Evolutionary conservation across 2,888 invertebrate species (phyloP).

Genomic region (Platynereis dumerilii): DNA sequence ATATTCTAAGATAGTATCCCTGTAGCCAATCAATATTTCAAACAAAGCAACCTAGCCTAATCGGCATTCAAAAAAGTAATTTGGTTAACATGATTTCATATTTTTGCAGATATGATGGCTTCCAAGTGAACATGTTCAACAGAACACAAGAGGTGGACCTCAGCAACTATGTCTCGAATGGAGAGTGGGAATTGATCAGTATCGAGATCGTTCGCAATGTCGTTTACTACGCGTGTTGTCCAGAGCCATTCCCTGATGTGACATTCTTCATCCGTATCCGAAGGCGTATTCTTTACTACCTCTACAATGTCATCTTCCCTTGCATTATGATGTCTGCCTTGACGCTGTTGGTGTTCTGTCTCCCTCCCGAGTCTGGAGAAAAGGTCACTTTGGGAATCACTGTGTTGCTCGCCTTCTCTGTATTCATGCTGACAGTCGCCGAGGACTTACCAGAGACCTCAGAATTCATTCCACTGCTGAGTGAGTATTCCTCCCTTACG

Average conservation of each 20-base stretch:
- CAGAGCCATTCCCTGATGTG: slow-evolving; percentile 60
- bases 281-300: slow-evolving; percentile 65
- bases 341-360: slow-evolving; percentile 67
- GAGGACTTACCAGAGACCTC: slow-evolving; percentile 70
- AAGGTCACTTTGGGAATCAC: slow-evolving; percentile 69
- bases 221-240: slow-evolving; percentile 58
- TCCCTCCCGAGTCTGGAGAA: slow-evolving; percentile 68
- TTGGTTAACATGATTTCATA: too few relatives aligned
- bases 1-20: too few relatives aligned
- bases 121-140: slow-evolving; percentile 56
- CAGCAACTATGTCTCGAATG: slow-evolving; percentile 56
- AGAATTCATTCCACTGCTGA: slow-evolving; percentile 68
- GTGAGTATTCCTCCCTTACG: slow-evolving; percentile 51
- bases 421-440: slow-evolving; percentile 69
- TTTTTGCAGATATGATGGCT: slow-evolving; percentile 48
- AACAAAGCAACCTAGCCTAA: too few relatives aligned
- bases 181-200: slow-evolving; percentile 57
- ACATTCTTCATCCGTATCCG: slow-evolving; percentile 67
- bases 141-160: slow-evolving; percentile 53
- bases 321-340: slow-evolving; percentile 71
- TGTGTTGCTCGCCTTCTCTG: slow-evolving; percentile 68
- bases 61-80: too few relatives aligned
- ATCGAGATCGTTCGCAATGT: slow-evolving; percentile 53
- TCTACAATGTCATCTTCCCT: slow-evolving; percentile 69
- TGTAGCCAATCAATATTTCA: too few relatives aligned